phyloP scores from a whole-genome alignment of 2,113 vertebrate species.

The Pelobates fuscus region DNA sequence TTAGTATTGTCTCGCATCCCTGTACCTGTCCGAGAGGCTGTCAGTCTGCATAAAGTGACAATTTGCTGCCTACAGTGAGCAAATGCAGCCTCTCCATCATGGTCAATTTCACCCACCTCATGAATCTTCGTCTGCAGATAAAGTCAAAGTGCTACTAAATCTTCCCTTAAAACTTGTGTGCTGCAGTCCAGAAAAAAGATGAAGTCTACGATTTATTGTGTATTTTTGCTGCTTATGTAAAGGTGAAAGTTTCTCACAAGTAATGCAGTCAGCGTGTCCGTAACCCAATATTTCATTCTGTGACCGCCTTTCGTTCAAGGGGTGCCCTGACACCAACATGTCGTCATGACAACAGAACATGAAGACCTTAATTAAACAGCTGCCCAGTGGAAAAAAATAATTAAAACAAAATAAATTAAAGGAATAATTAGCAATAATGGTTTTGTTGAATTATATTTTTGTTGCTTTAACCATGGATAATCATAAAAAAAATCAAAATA shows the following conservation, averaged over 20 bases:
- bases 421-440: no score
- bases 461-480: no score
- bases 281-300: background rate
- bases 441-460: no score
- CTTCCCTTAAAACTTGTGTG: constrained; percentile 52
- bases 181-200: constrained; percentile 22
- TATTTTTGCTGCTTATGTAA: constrained; percentile 18
- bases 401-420: no score
- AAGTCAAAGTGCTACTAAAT: constrained; percentile 57
- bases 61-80: constrained; percentile 15
- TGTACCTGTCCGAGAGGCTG: background rate
- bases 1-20: background rate
- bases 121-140: constrained; percentile 61
- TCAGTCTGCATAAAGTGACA: constrained; percentile 18
- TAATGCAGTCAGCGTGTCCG: background rate
- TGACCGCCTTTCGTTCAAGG: no score
- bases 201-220: constrained; percentile 29
- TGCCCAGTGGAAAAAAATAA: no score
- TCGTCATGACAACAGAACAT: no score
- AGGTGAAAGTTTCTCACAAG: constrained; percentile 13
- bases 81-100: constrained; percentile 47
- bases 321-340: no score
- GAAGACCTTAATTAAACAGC: no score
- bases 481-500: no score
- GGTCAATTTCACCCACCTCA: constrained; percentile 52